Base-by-base conservation (phyloP, 2,113 vertebrate genomes). In the Mionectes macconnelli region DNA sequence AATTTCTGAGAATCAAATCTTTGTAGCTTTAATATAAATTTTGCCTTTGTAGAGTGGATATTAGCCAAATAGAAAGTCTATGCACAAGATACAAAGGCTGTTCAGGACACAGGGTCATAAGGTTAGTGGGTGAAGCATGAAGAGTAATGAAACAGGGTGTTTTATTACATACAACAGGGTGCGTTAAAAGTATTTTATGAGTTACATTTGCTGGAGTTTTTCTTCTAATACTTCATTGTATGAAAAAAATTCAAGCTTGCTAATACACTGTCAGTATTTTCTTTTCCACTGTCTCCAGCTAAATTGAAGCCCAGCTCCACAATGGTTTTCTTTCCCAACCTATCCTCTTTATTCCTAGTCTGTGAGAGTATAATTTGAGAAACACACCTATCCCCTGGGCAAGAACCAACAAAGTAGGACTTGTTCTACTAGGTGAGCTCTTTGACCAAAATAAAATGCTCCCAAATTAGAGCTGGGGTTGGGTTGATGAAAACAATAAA, bases 351-450 rank as follows among this genome's bases (percentile, higher is more conserved):
- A 75, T 59, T 86, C 27, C 25, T 68, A 35, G 57, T 95, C 64
- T 79, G 63, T 33, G 33, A 86, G 53, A 83, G 37, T 53, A 31
- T 82, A 92, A 93, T 96, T 96, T 93, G 62, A 87, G 84, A 60
- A 95, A 44, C 82, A 95, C 94, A 44, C 92, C 94, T 95, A 56
- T 84, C 39, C 90, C 59, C 31, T 92, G 50, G 87, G 95, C 93
- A 90, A 93, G 87, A 94, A 35, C 37, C 31, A 89, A 90, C 68
- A 78, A 80, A 77, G 83, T 75, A 79, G 66, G 68, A 89, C 91
- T 96, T 84, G 94, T 94, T 97, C 60, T 87, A 57, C 91, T 80
- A 42, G 83, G 24, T 84, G 53, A 84, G 57, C 45, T 91, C 55
- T 95, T 91, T 5, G 8, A 79, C 89, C n/a, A 62, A 91, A 91